phyloP scores from a whole-genome alignment of 2,888 invertebrate species.

The Eilema sororculum region DNA sequence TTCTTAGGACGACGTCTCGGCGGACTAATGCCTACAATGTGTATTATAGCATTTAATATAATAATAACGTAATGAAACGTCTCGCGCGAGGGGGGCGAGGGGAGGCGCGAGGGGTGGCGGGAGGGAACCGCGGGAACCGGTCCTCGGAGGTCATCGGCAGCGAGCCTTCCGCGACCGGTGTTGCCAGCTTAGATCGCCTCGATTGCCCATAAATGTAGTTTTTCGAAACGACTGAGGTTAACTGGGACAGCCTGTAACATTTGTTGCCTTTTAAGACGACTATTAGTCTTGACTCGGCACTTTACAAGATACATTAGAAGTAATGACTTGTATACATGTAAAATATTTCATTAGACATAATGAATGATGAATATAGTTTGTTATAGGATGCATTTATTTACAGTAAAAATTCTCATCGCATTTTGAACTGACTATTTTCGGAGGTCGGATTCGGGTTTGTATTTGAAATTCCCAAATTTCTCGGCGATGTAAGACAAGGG shows the following conservation, averaged over 20 bases:
- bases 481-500: conserved; percentile 49
- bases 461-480: conserved; percentile 23
- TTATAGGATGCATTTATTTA: neutral
- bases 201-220: conserved; percentile 72
- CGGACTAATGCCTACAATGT: conserved; percentile 85
- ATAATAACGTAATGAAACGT: conserved; percentile 87
- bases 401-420: neutral
- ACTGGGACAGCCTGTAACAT: conserved; percentile 69
- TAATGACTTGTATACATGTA: conserved; percentile 47
- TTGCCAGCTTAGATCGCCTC: conserved; percentile 71
- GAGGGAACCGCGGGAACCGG: conserved; percentile 78
- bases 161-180: conserved; percentile 83
- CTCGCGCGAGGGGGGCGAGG: conserved; percentile 63
- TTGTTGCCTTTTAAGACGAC: conserved; percentile 62
- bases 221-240: conserved; percentile 66
- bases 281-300: conserved; percentile 57
- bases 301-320: conserved; percentile 54
- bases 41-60: conserved; percentile 87
- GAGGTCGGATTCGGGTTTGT: neutral
- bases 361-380: conserved; percentile 12
- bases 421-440: neutral
- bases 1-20: conserved; percentile 74
- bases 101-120: conserved; percentile 46
- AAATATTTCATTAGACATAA: conserved; percentile 22
- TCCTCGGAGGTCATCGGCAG: conserved; percentile 86